Percentiles rank a stretch among this genome's conserved stretches.
These are phyloP conservation scores for Eupithecia inturbata DNA, from an alignment of 2,888 invertebrate genomes.

Conservation along the genomic window DNA sequence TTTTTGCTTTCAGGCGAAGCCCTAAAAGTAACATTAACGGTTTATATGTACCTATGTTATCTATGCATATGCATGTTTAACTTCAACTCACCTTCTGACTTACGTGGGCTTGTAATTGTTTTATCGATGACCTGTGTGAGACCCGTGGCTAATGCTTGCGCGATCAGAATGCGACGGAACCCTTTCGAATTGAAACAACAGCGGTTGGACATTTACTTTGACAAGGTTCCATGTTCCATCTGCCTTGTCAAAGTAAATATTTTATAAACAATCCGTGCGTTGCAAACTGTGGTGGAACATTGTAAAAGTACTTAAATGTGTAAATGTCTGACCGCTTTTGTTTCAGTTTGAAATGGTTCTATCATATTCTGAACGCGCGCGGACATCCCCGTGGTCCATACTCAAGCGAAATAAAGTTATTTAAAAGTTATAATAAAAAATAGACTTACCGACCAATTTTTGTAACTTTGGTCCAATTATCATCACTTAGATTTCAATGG, in stretches of 20 bases:
- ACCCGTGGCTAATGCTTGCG: background rate
- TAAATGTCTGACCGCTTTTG: no score
- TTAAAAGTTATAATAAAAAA: no score
- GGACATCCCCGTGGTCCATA: no score
- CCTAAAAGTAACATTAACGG: constrained; percentile 49
- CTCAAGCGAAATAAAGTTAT: no score
- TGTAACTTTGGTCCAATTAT: no score
- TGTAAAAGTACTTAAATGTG: no score
- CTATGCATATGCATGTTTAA: constrained; percentile 28
- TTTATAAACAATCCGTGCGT: background rate
- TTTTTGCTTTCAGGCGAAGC: constrained; percentile 64
- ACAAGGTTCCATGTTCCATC: background rate
- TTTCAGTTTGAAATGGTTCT: no score
- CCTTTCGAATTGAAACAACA: background rate
- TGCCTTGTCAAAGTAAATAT: no score
- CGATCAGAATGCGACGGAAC: background rate
- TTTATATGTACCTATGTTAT: constrained; percentile 29
- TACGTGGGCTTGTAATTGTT: constrained; percentile 20
- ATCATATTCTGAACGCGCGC: no score
- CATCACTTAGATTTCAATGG: no score
- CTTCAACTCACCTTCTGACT: constrained; percentile 37
- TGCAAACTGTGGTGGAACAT: no score
- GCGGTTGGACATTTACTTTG: background rate
- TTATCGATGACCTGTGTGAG: background rate
- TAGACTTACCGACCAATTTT: no score